Percentiles rank a stretch among this genome's conserved stretches.
Evolutionary conservation across 2,888 invertebrate genomes (phyloP).

Genomic region (Neoitamus cyanurus): DNA sequence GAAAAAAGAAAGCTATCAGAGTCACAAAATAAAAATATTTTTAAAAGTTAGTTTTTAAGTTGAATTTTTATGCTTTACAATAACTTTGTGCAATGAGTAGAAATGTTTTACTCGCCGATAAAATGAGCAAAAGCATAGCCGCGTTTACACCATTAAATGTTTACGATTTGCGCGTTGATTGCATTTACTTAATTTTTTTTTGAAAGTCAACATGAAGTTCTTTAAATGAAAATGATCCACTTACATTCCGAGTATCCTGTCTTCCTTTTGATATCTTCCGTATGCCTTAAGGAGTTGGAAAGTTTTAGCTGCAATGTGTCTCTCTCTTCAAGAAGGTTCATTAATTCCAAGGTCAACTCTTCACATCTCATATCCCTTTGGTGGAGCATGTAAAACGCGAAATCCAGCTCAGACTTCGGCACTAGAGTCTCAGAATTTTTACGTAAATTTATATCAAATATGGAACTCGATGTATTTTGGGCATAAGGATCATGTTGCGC

Average conservation of each 20-base stretch:
- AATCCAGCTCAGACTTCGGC: constrained; percentile 76
- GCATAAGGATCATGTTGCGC: constrained; percentile 64
- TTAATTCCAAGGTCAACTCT: constrained; percentile 85
- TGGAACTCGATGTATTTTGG: constrained; percentile 50
- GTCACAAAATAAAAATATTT: no score
- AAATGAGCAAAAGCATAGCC: no score
- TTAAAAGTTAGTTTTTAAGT: no score
- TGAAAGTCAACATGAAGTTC: no score
- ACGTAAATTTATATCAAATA: constrained; percentile 3
- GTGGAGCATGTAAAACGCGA: constrained; percentile 86
- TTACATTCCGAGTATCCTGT: constrained; percentile 54
- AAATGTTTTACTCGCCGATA: no score
- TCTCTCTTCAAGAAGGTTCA: constrained; percentile 84
- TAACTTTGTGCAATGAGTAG: no score
- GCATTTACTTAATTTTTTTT: no score
- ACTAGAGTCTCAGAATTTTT: constrained; percentile 52
- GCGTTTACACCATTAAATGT: no score
- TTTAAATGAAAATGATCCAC: constrained; percentile 47
- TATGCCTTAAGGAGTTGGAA: constrained; percentile 81
- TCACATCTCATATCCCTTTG: constrained; percentile 88
- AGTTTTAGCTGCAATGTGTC: constrained; percentile 85
- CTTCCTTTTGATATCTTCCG: constrained; percentile 70
- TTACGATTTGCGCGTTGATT: no score
- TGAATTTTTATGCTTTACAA: no score
- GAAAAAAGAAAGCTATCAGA: not conserved